Conservation (phyloP, 2,113 vertebrate species). For the Anthoscopus minutus region DNA sequence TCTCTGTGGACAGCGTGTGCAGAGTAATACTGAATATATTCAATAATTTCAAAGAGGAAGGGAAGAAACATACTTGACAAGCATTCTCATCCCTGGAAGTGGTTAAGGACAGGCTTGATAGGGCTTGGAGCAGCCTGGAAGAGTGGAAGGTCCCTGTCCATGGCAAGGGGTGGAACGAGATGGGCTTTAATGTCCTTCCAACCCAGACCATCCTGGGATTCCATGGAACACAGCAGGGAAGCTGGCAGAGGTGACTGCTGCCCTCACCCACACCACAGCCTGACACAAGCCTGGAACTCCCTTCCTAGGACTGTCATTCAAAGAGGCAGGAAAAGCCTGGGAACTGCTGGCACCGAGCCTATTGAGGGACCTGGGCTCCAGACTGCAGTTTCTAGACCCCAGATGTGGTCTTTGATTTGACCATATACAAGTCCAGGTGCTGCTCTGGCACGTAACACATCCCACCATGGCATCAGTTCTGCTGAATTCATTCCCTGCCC, state of each 20-base stretch:
- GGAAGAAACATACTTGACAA: not conserved
- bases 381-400: not conserved
- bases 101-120: not conserved
- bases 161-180: not conserved
- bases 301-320: not conserved
- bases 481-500: not conserved
- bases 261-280: not conserved
- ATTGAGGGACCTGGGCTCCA: not conserved
- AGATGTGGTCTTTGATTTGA: not conserved
- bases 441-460: not conserved
- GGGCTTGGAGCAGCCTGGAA: not conserved
- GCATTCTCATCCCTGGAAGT: not conserved
- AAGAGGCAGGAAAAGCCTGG: not conserved
- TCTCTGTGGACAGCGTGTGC: rapidly evolving
- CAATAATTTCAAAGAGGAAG: not conserved
- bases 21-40: not conserved
- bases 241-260: not conserved
- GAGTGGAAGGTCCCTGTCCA: not conserved
- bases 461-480: not conserved
- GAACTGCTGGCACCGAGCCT: not conserved
- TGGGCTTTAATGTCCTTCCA: not conserved
- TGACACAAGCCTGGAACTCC: not conserved
- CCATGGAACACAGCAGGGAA: not conserved
- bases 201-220: not conserved
- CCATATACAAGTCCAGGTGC: not conserved